phyloP scores from a whole-genome alignment of 2,113 vertebrate species.

The Daphoenositta chrysoptera region DNA sequence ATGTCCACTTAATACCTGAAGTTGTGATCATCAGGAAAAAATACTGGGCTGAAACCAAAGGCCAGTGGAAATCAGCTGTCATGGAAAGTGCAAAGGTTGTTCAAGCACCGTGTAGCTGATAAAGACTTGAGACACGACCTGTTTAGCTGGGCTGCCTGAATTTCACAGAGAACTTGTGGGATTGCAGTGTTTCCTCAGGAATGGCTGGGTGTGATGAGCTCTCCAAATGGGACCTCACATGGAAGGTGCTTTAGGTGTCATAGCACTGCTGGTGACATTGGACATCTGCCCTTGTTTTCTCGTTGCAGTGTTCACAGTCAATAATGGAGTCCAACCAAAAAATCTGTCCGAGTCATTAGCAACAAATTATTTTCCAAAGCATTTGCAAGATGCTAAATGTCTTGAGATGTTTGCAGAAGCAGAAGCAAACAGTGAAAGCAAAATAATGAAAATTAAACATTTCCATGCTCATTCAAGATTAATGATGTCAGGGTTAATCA shows the following conservation, averaged over 20 bases:
- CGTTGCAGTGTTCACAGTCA: background rate
- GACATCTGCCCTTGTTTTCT: background rate
- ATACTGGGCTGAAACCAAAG: background rate
- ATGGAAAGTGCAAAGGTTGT: background rate
- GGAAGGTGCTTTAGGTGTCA: background rate
- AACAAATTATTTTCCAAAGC: background rate
- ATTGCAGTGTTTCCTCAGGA: background rate
- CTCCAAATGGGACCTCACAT: background rate
- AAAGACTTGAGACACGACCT: accelerated
- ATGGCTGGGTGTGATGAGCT: background rate
- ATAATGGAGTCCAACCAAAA: background rate
- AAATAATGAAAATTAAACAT: slow-evolving; percentile 34
- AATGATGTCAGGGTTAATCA: slow-evolving; percentile 17
- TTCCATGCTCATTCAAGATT: background rate
- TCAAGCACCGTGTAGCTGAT: background rate
- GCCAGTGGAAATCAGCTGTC: background rate
- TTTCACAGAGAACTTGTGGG: background rate
- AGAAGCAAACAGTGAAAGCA: background rate
- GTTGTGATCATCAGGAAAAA: background rate
- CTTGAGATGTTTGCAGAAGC: slow-evolving; percentile 18
- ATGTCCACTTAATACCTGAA: accelerated
- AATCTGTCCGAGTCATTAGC: background rate
- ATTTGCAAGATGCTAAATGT: slow-evolving; percentile 2
- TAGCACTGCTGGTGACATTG: background rate
- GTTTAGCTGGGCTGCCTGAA: background rate